Base-by-base conservation (phyloP, 2,888 invertebrate species). In the Hemicrepidius hirtus region DNA sequence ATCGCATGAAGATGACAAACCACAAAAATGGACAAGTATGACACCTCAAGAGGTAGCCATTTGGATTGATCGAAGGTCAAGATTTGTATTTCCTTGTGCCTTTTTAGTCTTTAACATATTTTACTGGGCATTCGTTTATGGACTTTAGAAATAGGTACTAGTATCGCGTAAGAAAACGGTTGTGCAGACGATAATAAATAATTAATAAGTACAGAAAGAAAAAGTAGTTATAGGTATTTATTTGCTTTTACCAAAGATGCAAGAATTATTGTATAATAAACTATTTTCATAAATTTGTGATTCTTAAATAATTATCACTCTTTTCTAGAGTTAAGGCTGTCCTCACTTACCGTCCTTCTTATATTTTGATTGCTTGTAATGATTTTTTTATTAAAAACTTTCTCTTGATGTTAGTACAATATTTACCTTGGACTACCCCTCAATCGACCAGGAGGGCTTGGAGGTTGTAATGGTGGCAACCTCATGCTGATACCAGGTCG, bases 21-120 rank as follows among this genome's bases (percentile, higher is more conserved):
- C 84, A 82, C 24, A 82, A 80, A 60, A 87, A 24, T 93, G 93
- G 91, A 94, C 95, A 57, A 94, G 94, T 12, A 93, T 95, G 92
- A 95, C 95, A 0, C 95, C 96, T 0, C 95, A 95, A 81, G 94
- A 96, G 85, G 95, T 96, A 68, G 94, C 96, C 76, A 93, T 92
- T 64, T 96, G 95, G 95, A 95, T 96, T 77, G 96, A 96, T 87
- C 92, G 90, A 67, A 88, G 95, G 67, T 93, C 95, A 24, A 89
- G 96, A 63, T 87, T 94, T 40, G 88, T 93, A 1, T 96, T 96
- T 84, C 96, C 96, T 0, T 84, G 92, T 3, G 88, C 93, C 9
- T 96, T 96, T 83, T 81, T 95, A 13, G 89, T 94, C 71, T 96
- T 96, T 85, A 96, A 96, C 82, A 88, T 86, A 40, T 82, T 86